Conservation (phyloP, 92 coral and sea anemone species). For the Heteractis magnifica region DNA sequence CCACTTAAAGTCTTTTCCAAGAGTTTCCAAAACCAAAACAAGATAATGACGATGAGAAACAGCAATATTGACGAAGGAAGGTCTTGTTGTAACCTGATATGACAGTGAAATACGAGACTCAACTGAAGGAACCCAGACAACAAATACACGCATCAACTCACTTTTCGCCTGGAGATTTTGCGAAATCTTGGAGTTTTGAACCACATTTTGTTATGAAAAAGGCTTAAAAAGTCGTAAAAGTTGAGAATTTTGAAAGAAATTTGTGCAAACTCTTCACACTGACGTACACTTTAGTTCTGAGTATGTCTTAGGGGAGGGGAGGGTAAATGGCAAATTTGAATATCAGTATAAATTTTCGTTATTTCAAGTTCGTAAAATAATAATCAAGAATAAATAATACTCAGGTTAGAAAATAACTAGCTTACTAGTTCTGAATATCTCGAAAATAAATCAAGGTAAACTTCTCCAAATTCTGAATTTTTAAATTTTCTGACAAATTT, state of each 20-base stretch:
- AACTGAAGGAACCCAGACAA: background rate
- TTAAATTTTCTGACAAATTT: no score
- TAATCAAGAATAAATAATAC: no score
- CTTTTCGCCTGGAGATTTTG: background rate
- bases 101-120: background rate
- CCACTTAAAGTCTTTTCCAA: conserved; percentile 7
- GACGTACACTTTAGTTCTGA: background rate
- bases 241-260: background rate
- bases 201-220: background rate
- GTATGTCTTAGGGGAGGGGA: background rate
- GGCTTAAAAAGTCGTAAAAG: background rate
- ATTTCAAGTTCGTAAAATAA: no score
- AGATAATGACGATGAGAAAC: background rate
- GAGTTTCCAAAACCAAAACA: conserved; percentile 9
- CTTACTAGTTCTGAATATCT: background rate
- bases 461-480: background rate
- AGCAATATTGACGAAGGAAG: background rate
- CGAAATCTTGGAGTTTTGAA: background rate
- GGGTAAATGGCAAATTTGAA: background rate
- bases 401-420: background rate
- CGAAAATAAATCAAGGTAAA: background rate
- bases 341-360: background rate
- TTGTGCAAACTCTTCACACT: background rate
- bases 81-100: background rate
- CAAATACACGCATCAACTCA: background rate